A percentile compares a stretch with the other conserved stretches of the same genome.
Evolutionary conservation across 2,888 invertebrate species (phyloP).

Genomic region (Epinotia nisella): DNA sequence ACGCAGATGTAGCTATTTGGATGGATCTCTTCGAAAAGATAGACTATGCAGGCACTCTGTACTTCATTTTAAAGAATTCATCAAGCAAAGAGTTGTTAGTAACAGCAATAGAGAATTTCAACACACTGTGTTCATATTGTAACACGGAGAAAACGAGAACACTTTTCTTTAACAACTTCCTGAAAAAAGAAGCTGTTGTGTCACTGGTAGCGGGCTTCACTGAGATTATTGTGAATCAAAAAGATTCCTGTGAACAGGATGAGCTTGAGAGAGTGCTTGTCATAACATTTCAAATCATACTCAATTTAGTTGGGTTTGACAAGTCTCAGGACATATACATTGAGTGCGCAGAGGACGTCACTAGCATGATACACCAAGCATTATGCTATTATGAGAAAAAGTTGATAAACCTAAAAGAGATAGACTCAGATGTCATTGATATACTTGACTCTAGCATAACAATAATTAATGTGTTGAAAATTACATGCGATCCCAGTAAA

Average conservation of each 20-base stretch:
- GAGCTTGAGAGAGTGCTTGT: constrained; percentile 70
- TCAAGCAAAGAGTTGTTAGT: constrained; percentile 86
- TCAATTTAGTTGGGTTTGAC: constrained; percentile 72
- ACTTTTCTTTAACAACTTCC: constrained; percentile 70
- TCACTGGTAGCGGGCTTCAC: constrained; percentile 66
- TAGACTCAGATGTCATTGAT: constrained; percentile 71
- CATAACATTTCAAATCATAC: constrained; percentile 69
- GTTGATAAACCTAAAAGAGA: constrained; percentile 66
- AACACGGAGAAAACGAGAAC: constrained; percentile 62
- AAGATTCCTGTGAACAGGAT: constrained; percentile 60
- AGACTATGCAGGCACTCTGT: constrained; percentile 84
- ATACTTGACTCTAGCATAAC: constrained; percentile 69
- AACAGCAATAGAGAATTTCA: constrained; percentile 85
- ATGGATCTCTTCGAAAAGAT: constrained; percentile 76
- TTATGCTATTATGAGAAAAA: constrained; percentile 71
- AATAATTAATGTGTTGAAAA: constrained; percentile 61
- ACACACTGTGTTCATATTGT: constrained; percentile 80
- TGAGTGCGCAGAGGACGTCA: constrained; percentile 58
- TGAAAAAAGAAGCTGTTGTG: constrained; percentile 65
- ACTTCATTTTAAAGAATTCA: constrained; percentile 90
- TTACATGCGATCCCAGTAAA: constrained; percentile 59
- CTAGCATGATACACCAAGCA: constrained; percentile 64
- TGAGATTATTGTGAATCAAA: constrained; percentile 65
- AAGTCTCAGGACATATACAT: constrained; percentile 64
- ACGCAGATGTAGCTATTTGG: constrained; percentile 75